Conservation (phyloP, 2,888 invertebrate genomes). For the Lissocephala sabroskyi region DNA sequence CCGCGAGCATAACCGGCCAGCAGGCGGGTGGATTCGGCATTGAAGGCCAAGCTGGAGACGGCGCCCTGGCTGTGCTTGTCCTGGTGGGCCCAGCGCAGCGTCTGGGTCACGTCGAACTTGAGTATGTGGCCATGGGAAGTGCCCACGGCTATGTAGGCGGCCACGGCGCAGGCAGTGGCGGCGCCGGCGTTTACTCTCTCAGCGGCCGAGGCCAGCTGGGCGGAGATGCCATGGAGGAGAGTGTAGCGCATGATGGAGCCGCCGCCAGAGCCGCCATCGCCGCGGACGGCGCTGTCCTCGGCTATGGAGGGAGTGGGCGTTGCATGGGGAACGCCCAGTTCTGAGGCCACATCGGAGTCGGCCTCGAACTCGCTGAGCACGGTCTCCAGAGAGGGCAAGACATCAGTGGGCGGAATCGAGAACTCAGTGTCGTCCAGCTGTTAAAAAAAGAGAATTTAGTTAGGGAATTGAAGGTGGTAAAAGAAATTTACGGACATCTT, state of each 20-base stretch:
- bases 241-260: constrained; percentile 83
- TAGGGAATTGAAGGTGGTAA: too few relatives aligned
- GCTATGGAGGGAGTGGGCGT: constrained; percentile 72
- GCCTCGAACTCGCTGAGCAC: constrained; percentile 84
- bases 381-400: constrained; percentile 85
- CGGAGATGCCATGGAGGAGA: constrained; percentile 89
- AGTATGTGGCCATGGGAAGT: constrained; percentile 94
- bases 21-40: constrained; percentile 88
- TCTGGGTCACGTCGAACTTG: constrained; percentile 89
- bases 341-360: constrained; percentile 76
- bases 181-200: constrained; percentile 91
- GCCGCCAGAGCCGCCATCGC: constrained; percentile 65
- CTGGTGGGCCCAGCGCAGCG: constrained; percentile 88
- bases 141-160: constrained; percentile 89
- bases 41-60: constrained; percentile 88
- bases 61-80: constrained; percentile 81
- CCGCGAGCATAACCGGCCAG: constrained; percentile 86
- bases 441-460: constrained; percentile 49
- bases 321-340: constrained; percentile 64
- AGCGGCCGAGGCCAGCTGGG: constrained; percentile 89
- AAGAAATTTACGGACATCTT: constrained; percentile 76
- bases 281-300: constrained; percentile 72
- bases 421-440: constrained; percentile 88
- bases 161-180: constrained; percentile 87
- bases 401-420: constrained; percentile 83